Conservation (phyloP, 2,797 vertebrate species). For the Ciconia nigra region DNA sequence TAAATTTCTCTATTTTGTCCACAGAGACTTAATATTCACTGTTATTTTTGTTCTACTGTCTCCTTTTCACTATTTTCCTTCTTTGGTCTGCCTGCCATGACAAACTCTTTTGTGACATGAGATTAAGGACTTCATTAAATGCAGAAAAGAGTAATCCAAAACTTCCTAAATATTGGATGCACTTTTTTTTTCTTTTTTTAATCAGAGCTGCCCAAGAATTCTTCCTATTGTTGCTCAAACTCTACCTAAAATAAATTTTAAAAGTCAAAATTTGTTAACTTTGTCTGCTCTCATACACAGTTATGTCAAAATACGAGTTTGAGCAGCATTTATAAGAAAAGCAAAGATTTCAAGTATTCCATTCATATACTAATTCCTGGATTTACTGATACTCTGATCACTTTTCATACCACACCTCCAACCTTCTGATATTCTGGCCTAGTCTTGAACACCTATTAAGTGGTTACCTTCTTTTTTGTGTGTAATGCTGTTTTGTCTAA, state of each 20-base stretch:
- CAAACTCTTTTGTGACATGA: neutral
- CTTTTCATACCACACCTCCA: neutral
- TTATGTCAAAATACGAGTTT: neutral
- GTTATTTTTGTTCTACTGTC: neutral
- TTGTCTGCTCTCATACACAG: neutral
- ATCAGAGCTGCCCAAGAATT: neutral
- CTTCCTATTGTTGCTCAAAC: neutral
- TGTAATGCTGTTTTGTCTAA: neutral
- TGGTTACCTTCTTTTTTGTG: neutral
- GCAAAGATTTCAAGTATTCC: neutral
- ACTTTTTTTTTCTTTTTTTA: neutral
- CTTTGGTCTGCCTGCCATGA: neutral
- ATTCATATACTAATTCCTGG: neutral
- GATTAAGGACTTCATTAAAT: neutral
- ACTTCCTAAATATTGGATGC: neutral
- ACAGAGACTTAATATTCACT: neutral
- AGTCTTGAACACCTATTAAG: neutral
- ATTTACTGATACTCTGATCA: neutral
- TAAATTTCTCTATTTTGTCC: neutral
- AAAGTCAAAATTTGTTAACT: neutral
- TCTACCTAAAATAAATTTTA: neutral
- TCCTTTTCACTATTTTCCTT: neutral
- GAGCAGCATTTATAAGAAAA: neutral
- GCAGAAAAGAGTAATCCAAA: neutral
- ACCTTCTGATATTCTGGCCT: neutral